Base-by-base conservation (phyloP, 2,113 vertebrate genomes). In the Leucopsar rothschildi region DNA sequence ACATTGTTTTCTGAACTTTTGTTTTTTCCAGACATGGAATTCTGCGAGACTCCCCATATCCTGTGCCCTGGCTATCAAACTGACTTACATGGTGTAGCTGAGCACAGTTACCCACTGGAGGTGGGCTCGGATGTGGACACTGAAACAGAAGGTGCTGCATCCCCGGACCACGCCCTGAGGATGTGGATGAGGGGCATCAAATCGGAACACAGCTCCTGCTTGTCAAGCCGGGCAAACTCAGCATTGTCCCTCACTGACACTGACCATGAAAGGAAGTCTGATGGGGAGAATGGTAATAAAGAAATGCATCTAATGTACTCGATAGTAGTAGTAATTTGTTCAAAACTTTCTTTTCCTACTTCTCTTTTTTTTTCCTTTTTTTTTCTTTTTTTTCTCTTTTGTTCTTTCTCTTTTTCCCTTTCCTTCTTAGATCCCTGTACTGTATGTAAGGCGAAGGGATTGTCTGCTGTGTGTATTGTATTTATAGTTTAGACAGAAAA, bases 111-210 rank as follows among this genome's bases (percentile, higher is more conserved):
- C 97, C 98, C 99, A 1, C 97, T 99, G 22, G 98, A 99, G 60
- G 98, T 98, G 94, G 98, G 98, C 64, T 99, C 99, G 0, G 99
- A 99, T 23, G 98, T 98, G 94, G 99, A 99, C 93, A 99, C 98
- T 0, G 99, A 99, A 95, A 99, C 98, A 0, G 99, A 99, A 95
- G 99, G 98, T 5, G 99, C 97, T 12, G 98, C 98, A 0, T 99
- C 99, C 17, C 99, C 99, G 1, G 98, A 98, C 50, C 98, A 98
- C 14, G 98, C 98, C 44, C 97, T 99, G 95, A 98, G 98, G 97
- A 98, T 99, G 98, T 99, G 99, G 99, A 99, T 99, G 98, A 98
- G 98, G 23, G 99, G 99, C 15, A 98, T 99, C 95, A 99, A 99
- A 93, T 99, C 99, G 0, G 98, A 99, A 92, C 99, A 99, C 92